Evolutionary conservation across 2,797 vertebrate species (phyloP).

Genomic region (Lepilemur ruficaudatus): DNA sequence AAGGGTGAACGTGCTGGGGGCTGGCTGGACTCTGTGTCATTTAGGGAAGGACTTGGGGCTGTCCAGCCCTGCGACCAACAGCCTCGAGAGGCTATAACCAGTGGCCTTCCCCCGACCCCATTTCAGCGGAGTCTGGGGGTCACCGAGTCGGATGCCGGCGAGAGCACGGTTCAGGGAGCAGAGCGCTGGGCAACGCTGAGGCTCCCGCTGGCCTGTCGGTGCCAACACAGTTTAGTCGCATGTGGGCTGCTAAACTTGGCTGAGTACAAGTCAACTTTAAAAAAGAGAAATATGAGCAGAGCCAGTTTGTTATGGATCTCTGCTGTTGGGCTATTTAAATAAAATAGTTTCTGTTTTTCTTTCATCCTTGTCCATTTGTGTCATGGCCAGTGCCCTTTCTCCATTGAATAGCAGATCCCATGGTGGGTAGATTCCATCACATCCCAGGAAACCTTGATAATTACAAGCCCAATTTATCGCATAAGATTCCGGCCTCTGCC

Average conservation of each 20-base stretch:
- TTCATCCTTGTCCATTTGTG: not conserved
- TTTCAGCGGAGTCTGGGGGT: not conserved
- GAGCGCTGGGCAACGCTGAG: not conserved
- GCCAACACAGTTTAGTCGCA: not conserved
- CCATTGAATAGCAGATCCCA: not conserved
- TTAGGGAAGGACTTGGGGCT: not conserved
- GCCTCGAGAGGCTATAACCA: not conserved
- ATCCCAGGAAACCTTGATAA: not conserved
- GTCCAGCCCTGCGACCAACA: not conserved
- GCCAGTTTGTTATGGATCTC: too few species aligned
- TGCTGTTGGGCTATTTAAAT: not conserved
- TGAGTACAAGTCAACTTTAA: not conserved
- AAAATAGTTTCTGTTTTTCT: not conserved
- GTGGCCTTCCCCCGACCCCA: not conserved
- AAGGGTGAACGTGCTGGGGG: accelerated
- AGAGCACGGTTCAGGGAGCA: accelerated
- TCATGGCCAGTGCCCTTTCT: not conserved
- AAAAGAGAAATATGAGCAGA: not conserved
- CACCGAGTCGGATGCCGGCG: not conserved
- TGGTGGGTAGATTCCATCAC: not conserved
- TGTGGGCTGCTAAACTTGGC: accelerated
- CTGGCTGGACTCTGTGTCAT: not conserved
- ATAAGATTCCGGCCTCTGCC: not conserved
- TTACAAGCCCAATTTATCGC: not conserved
- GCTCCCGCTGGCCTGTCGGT: not conserved